Evolutionary conservation across 2,888 invertebrate genomes (phyloP).

Genomic region (Tiliacea citrago): DNA sequence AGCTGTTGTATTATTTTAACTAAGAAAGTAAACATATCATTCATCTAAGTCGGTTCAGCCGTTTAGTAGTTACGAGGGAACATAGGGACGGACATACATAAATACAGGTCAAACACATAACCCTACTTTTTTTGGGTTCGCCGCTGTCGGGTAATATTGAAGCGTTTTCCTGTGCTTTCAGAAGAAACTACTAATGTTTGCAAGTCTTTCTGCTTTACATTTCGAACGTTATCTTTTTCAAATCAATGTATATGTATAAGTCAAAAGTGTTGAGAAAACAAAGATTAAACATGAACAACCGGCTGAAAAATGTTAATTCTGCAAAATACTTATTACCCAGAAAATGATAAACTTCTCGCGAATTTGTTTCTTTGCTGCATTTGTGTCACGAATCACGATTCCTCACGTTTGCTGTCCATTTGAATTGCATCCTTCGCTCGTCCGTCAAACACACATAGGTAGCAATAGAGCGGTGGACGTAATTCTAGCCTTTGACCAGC

Average conservation of each 20-base stretch:
- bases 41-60: too few species aligned
- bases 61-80: too few species aligned
- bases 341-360: conserved; percentile 17
- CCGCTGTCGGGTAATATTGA: too few species aligned
- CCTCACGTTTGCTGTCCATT: conserved; percentile 16
- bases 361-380: conserved; percentile 8
- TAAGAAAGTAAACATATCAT: too few species aligned
- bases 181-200: not conserved
- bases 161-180: conserved; percentile 11
- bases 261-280: not conserved
- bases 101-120: too few species aligned
- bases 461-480: conserved; percentile 9
- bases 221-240: not conserved
- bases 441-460: not conserved
- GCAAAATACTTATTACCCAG: conserved; percentile 12
- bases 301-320: not conserved
- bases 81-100: too few species aligned
- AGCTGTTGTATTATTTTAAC: not conserved
- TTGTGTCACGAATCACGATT: conserved; percentile 17
- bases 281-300: not conserved
- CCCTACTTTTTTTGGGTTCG: too few species aligned
- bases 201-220: not conserved
- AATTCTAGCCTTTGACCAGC: conserved; percentile 25
- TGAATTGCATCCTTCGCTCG: conserved; percentile 18
- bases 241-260: not conserved